These are phyloP conservation scores for Epinephelus lanceolatus DNA, from an alignment of 2,113 vertebrate genomes.

Conservation along the genomic window DNA sequence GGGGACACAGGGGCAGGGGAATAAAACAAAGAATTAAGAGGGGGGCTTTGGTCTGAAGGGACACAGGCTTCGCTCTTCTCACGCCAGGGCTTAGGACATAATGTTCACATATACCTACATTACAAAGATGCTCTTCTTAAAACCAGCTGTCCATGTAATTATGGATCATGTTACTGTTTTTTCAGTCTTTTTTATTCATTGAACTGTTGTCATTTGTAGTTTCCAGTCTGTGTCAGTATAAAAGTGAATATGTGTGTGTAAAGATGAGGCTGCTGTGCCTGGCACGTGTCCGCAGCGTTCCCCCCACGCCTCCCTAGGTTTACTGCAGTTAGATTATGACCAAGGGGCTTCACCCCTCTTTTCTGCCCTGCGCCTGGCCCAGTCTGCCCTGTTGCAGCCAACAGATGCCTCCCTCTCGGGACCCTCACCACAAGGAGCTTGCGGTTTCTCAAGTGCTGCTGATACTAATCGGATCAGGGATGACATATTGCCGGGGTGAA, in stretches of 20 bases:
- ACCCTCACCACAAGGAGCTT: conserved; percentile 71
- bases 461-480: conserved; percentile 93
- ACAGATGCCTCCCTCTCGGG: conserved; percentile 78
- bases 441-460: conserved; percentile 89
- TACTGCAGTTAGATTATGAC: conserved; percentile 48
- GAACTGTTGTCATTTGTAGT: neutral
- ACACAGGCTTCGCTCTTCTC: conserved; percentile 33
- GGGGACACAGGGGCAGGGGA: conserved; percentile 50
- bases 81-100: conserved; percentile 11
- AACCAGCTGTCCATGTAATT: conserved; percentile 16
- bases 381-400: conserved; percentile 45
- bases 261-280: conserved; percentile 3
- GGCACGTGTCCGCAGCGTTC: neutral
- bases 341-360: conserved; percentile 23
- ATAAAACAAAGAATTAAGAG: conserved; percentile 76
- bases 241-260: neutral
- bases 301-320: neutral
- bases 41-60: conserved; percentile 42
- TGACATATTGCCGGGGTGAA: conserved; percentile 90
- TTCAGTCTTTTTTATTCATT: neutral
- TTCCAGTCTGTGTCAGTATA: neutral
- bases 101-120: neutral
- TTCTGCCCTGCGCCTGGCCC: neutral
- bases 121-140: neutral
- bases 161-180: conserved; percentile 1